Evolutionary conservation across 2,113 vertebrate species (phyloP), one percentile per base, ranked within the genome.

Genomic region (Brachionichthys hirsutus): DNA sequence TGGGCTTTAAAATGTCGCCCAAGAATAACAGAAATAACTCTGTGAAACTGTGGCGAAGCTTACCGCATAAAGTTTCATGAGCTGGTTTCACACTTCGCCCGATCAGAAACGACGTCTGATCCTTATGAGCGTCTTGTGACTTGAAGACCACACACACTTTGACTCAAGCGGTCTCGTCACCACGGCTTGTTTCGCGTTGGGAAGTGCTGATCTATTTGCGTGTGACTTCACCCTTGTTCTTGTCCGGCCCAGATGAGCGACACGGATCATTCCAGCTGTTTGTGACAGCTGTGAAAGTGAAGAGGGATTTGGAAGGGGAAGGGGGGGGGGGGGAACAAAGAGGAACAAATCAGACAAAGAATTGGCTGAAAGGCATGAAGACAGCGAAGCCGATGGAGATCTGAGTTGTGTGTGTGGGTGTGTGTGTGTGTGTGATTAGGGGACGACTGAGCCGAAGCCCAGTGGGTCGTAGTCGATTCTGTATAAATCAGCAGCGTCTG

Each of bases 161-260:
- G 56, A 45, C 30, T 54, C 43, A 44, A n/a, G n/a, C n/a, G n/a
- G n/a, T n/a, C n/a, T n/a, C n/a, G n/a, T n/a, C n/a, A n/a, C n/a
- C n/a, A n/a, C n/a, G n/a, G n/a, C n/a, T n/a, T n/a, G n/a, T 52
- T 84, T 82, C 76, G 73, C 86, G 48, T n/a, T 85, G 85, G 75
- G 83, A 85, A 81, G 53, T 38, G 58, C n/a, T 4, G 13, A 30
- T 75, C 18, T 49, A 18, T 36, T 14, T 54, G 48, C 65, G 57
- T 49, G 51, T 56, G 22, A 75, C 51, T 48, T 34, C 57, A 78
- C 65, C 57, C 42, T 67, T 35, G 55, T 54, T 65, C 30, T 56
- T 14, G 46, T 44, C 54, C 54, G 54, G 45, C 45, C 45, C 48
- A 58, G 65, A 70, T 14, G 48, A 66, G 63, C 17, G 58, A 45